Base-by-base conservation (phyloP, 2,888 invertebrate genomes). In the Cryptocheilus praepositus region DNA sequence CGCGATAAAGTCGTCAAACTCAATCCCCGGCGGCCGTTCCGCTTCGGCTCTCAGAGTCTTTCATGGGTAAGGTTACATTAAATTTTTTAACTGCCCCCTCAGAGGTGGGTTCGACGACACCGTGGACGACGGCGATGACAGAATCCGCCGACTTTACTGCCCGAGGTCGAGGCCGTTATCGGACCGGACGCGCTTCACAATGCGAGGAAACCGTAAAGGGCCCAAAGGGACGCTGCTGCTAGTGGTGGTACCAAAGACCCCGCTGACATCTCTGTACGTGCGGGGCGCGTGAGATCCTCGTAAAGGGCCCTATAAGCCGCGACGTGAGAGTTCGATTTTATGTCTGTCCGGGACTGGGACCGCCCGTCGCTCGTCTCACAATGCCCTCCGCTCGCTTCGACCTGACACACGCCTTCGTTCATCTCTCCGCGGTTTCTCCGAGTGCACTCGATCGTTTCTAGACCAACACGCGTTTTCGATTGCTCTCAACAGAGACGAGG, bases 161-260 rank as follows among this genome's bases (percentile, higher is more conserved):
- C 56, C 57, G 70, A 55, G 70, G 73, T 79, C 68, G 79, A 74
- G 73, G 72, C 69, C 67, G 77, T 73, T 75, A 75, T 77, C 73
- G 78, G 64, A 61, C 52, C 49, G 69, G 52, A 55, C 16, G 61
- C 36, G 67, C 70, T 54, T 70, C 69, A 70, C 76, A 66, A 64
- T 63, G 77, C 70, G 61, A 65, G 73, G 64, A 74, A 79, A 79
- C 77, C 77, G 79, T 81, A 79, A 81, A 81, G 72, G 71, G 59
- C 63, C 55, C 56, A 69, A 77, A 79, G 74, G 74, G 67, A 64
- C 67, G 67, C 67, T 60, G 64, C n/a, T 15, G 5, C 0, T 4
- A 22, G 15, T 3, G 22, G 19, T 62, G 67, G 56, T 69, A 25
- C 72, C 46, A 54, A 74, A 67, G 71, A 63, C 44, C 64, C 72